phyloP scores from a whole-genome alignment of 2,888 invertebrate genomes.

The Eumacrocentrus americanus region DNA sequence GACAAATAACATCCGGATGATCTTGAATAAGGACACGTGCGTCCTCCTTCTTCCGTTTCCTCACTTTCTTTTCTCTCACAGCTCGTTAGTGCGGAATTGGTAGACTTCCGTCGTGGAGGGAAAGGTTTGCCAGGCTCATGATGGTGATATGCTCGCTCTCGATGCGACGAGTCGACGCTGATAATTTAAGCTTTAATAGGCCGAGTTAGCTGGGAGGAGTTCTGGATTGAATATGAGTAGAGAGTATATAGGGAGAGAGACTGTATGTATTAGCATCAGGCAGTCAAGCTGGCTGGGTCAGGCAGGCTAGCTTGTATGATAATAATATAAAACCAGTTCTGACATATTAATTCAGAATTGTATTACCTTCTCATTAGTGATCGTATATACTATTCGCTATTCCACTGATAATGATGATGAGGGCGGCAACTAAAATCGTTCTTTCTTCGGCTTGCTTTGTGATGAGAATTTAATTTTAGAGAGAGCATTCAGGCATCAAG shows the following conservation, averaged over 20 bases:
- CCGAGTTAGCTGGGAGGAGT: background rate
- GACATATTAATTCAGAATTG: background rate
- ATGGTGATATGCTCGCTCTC: background rate
- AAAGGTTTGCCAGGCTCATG: background rate
- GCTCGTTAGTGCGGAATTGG: constrained; percentile 23
- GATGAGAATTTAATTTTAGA: background rate
- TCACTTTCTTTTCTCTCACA: constrained; percentile 27
- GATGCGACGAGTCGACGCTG: background rate
- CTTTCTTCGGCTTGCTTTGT: background rate
- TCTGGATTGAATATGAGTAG: background rate
- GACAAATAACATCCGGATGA: constrained; percentile 6
- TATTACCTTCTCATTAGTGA: background rate
- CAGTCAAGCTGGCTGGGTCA: background rate
- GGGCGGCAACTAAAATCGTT: background rate
- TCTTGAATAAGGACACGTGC: constrained; percentile 5
- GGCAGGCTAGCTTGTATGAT: background rate
- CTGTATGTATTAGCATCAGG: background rate
- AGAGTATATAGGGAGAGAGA: background rate
- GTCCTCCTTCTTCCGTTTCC: constrained; percentile 12
- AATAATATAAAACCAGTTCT: background rate
- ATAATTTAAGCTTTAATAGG: background rate
- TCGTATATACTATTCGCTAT: background rate
- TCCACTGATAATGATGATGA: background rate
- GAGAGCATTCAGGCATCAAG: too few relatives aligned
- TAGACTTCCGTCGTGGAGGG: constrained; percentile 11